Percentiles rank a stretch among this genome's conserved stretches.
Conservation (phyloP, 2,888 invertebrate species). For the Nycteola revayana region DNA sequence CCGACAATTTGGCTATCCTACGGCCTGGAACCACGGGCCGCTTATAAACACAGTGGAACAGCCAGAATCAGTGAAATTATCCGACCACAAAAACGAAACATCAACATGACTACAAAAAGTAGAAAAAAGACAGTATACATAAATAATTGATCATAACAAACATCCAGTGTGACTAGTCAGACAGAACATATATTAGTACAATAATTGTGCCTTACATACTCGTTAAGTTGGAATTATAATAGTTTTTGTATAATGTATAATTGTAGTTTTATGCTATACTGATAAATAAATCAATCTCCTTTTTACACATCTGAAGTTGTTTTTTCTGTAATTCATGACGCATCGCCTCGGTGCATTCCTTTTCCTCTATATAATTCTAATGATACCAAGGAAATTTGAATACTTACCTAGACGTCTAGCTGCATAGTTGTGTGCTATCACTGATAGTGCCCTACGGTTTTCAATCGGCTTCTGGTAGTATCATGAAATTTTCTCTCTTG, state of each 20-base stretch:
- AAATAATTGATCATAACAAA: slow-evolving; percentile 1
- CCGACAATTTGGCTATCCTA: slow-evolving; percentile 67
- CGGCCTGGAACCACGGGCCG: slow-evolving; percentile 64
- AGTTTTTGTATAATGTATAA: slow-evolving; percentile 12
- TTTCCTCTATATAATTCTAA: too few species aligned
- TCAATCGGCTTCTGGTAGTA: too few species aligned
- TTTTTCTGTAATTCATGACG: too few species aligned
- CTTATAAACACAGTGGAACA: slow-evolving; percentile 47
- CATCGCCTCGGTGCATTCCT: too few species aligned
- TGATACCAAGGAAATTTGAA: too few species aligned
- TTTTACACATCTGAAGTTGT: slow-evolving; percentile 13
- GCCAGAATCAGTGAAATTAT: slow-evolving; percentile 50
- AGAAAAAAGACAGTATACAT: slow-evolving; percentile 6
- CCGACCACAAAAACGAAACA: slow-evolving; percentile 40
- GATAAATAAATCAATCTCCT: slow-evolving; percentile 16
- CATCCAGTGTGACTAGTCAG: slow-evolving; percentile 46
- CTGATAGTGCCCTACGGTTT: too few species aligned
- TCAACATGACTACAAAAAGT: slow-evolving; percentile 17
- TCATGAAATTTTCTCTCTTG: too few species aligned
- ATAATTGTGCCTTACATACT: slow-evolving; percentile 34
- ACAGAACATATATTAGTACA: slow-evolving; percentile 33
- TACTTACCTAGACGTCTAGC: too few species aligned
- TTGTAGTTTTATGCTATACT: slow-evolving; percentile 7
- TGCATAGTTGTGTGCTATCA: too few species aligned
- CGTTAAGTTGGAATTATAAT: slow-evolving; percentile 25